phyloP scores from a whole-genome alignment of 1,140 invertebrate genomes.

The Pseudomyrmex pallidus region DNA sequence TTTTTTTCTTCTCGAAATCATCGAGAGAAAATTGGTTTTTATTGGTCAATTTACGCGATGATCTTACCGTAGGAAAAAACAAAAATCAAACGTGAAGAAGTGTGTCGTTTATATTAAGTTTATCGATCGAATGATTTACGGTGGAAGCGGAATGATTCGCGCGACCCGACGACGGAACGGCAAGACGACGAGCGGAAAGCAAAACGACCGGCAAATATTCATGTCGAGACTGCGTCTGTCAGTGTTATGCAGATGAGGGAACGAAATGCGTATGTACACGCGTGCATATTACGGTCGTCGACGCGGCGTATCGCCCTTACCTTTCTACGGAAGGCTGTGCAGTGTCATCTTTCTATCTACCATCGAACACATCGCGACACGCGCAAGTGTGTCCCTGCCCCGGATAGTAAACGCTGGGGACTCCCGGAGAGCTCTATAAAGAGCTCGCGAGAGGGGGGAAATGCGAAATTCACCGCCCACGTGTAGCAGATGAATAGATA shows the following conservation, averaged over 20 bases:
- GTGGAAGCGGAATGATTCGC: constrained; percentile 48
- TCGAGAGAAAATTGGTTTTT: no score
- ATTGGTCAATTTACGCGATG: no score
- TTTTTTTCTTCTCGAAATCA: neutral
- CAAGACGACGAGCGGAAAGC: constrained; percentile 44
- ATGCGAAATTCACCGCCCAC: constrained; percentile 41
- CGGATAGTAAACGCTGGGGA: constrained; percentile 46
- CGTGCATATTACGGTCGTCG: constrained; percentile 59
- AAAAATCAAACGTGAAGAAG: no score
- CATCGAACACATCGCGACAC: constrained; percentile 71
- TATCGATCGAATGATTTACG: constrained; percentile 18
- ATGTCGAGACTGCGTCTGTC: constrained; percentile 75
- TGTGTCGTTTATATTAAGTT: constrained; percentile 25
- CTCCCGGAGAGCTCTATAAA: neutral
- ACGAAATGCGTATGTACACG: constrained; percentile 30
- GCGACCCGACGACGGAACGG: constrained; percentile 32
- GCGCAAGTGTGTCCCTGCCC: constrained; percentile 66
- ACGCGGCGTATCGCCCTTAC: constrained; percentile 58
- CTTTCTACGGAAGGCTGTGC: constrained; percentile 66
- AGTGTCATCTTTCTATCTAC: constrained; percentile 73
- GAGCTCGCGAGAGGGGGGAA: neutral
- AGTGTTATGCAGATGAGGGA: constrained; percentile 75
- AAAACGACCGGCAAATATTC: constrained; percentile 77
- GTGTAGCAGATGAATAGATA: constrained; percentile 46
- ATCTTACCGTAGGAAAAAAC: no score